Conservation (phyloP, 1,140 invertebrate genomes). For the Lepidurus packardi region DNA sequence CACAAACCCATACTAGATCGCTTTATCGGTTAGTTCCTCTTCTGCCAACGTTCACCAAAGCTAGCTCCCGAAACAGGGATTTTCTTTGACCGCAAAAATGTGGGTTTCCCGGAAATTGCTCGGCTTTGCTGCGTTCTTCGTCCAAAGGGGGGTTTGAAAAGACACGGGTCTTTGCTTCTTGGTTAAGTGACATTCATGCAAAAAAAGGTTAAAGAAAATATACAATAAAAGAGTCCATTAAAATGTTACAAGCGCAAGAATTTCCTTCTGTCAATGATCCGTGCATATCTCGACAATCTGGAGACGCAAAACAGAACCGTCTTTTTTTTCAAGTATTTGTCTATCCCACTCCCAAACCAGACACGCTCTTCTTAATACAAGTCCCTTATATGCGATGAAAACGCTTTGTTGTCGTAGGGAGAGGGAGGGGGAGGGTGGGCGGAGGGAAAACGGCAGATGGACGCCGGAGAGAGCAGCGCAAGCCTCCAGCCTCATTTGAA, state of each 20-base stretch:
- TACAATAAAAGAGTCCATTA: not conserved
- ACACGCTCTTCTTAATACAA: not conserved
- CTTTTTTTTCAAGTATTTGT: not conserved
- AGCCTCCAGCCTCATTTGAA: not conserved
- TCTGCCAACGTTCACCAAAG: not conserved
- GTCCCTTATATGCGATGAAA: not conserved
- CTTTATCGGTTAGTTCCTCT: not conserved
- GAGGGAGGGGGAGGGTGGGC: not conserved
- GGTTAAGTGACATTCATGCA: not conserved
- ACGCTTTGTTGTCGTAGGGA: not conserved
- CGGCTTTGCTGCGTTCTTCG: not conserved
- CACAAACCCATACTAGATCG: not conserved
- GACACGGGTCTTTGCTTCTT: not conserved
- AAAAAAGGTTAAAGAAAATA: not conserved
- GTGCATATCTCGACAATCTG: not conserved
- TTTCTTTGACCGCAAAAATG: constrained; percentile 20
- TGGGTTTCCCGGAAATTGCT: constrained; percentile 9
- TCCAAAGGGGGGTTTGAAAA: not conserved
- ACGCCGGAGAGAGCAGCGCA: not conserved
- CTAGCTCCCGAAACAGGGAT: not conserved
- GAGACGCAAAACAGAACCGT: no score
- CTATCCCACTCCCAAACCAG: not conserved
- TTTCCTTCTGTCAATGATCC: not conserved
- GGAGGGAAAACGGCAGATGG: constrained; percentile 4
- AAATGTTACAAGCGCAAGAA: not conserved